A percentile compares a stretch with the other conserved stretches of the same genome.
phyloP scores from a whole-genome alignment of 2,888 invertebrate genomes.

The Brenthis ino region DNA sequence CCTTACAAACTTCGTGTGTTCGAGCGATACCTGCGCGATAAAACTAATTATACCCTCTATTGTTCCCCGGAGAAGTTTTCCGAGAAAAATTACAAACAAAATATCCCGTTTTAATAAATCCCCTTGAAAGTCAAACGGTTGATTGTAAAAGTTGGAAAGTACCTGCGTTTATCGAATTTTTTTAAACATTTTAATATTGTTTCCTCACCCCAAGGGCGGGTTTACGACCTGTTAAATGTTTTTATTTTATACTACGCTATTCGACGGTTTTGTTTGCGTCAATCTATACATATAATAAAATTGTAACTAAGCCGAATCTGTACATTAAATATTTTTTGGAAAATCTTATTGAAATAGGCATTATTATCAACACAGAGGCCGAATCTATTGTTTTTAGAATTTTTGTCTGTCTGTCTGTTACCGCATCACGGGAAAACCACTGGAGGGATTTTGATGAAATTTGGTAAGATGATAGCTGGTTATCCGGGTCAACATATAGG shows the following conservation, averaged over 20 bases:
- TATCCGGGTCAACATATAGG: too few relatives aligned
- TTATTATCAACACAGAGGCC: too few relatives aligned
- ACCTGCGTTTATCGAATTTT: constrained; percentile 35
- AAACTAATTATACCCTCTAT: constrained; percentile 21
- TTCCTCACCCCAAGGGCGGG: not conserved
- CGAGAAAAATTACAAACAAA: constrained; percentile 28
- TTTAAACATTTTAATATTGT: constrained; percentile 17
- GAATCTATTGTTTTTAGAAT: too few relatives aligned
- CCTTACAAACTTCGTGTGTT: constrained; percentile 19
- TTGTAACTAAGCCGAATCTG: too few relatives aligned
- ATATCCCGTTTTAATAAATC: constrained; percentile 41
- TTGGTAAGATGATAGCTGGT: too few relatives aligned
- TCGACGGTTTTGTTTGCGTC: not conserved
- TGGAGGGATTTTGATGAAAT: too few relatives aligned
- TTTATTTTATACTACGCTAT: not conserved
- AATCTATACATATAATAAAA: too few relatives aligned
- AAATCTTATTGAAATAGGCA: too few relatives aligned
- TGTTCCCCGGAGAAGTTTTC: constrained; percentile 18
- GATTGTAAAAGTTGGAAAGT: constrained; percentile 40
- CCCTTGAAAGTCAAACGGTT: constrained; percentile 40
- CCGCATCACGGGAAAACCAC: too few relatives aligned
- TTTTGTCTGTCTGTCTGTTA: too few relatives aligned
- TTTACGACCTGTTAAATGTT: not conserved
- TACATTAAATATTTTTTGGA: too few relatives aligned
- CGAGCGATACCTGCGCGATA: constrained; percentile 1